These are phyloP conservation scores for Sebastes ruberrimus DNA, from an alignment of 2,797 vertebrate species.

Conservation along the genomic window DNA sequence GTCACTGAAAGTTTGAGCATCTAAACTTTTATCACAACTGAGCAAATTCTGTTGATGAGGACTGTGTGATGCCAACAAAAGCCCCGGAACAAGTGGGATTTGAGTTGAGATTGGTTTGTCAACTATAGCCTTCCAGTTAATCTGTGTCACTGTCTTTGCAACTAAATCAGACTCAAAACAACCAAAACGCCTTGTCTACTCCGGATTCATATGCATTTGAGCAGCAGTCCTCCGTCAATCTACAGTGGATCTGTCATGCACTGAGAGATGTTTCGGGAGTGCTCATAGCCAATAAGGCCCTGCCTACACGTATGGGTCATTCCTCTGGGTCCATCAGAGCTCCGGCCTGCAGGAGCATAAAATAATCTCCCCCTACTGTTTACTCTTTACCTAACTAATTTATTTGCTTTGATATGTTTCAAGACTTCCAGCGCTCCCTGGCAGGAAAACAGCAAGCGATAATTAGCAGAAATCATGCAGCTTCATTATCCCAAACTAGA, in stretches of 20 bases:
- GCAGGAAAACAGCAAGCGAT: background rate
- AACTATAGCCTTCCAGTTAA: background rate
- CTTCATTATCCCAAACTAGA: slow-evolving; percentile 14
- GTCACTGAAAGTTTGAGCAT: background rate
- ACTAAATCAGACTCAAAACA: background rate
- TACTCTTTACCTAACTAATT: slow-evolving; percentile 47
- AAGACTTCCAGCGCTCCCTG: slow-evolving; percentile 1
- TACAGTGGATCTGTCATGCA: too few species aligned
- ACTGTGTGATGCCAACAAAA: background rate
- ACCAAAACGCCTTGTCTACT: background rate
- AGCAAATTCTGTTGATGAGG: background rate
- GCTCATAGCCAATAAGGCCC: too few species aligned
- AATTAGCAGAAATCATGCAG: slow-evolving; percentile 26
- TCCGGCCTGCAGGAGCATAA: slow-evolving; percentile 6
- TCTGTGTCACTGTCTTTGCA: background rate
- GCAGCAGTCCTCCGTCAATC: too few species aligned
- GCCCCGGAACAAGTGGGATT: background rate
- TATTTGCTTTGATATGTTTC: slow-evolving; percentile 44
- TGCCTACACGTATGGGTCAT: background rate
- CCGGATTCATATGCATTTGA: background rate
- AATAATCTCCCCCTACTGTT: slow-evolving; percentile 21
- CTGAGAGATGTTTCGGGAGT: too few species aligned
- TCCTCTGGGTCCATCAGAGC: slow-evolving; percentile 9
- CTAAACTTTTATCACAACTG: background rate
- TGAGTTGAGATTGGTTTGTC: background rate